Evolutionary conservation across 2,888 invertebrate species (phyloP).

Genomic region (Gastrophysa polygoni): DNA sequence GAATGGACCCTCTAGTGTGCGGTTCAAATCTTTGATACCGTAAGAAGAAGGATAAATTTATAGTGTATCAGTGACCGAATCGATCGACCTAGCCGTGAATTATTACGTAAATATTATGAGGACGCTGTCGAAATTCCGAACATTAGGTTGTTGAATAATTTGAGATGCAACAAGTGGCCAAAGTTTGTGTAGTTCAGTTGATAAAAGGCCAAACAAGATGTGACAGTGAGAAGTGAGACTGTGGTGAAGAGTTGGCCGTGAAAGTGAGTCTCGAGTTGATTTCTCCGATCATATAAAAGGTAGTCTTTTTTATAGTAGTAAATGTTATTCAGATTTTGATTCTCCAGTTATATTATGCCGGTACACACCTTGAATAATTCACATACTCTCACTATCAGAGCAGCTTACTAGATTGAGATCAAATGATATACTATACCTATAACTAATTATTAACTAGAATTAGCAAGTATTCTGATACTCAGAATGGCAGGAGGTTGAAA

Average conservation of each 20-base stretch:
- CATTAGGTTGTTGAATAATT: not conserved
- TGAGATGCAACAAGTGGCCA: slow-evolving; percentile 1
- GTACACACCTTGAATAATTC: not conserved
- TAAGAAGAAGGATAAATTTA: not conserved
- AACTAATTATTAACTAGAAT: not conserved
- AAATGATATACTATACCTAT: not conserved
- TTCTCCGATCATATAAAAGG: not conserved
- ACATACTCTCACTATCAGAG: not conserved
- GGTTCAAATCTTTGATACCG: not conserved
- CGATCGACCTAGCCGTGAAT: not conserved
- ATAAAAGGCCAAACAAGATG: not conserved
- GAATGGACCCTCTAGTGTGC: slow-evolving; percentile 7
- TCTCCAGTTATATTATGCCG: not conserved
- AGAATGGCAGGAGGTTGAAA: not conserved
- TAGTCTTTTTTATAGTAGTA: not conserved
- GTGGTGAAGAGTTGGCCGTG: not conserved
- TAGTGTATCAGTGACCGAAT: not conserved
- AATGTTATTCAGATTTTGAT: not conserved
- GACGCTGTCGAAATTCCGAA: not conserved
- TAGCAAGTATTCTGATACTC: not conserved
- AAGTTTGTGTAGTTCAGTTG: not conserved
- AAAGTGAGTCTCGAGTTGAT: not conserved
- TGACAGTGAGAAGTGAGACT: not conserved
- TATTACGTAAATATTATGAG: slow-evolving; percentile 1
- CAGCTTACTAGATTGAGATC: not conserved